A percentile compares a stretch with the other conserved stretches of the same genome.
These are phyloP conservation scores for Cerastoderma edule DNA, from an alignment of 2,888 invertebrate species.

Conservation along the genomic window DNA sequence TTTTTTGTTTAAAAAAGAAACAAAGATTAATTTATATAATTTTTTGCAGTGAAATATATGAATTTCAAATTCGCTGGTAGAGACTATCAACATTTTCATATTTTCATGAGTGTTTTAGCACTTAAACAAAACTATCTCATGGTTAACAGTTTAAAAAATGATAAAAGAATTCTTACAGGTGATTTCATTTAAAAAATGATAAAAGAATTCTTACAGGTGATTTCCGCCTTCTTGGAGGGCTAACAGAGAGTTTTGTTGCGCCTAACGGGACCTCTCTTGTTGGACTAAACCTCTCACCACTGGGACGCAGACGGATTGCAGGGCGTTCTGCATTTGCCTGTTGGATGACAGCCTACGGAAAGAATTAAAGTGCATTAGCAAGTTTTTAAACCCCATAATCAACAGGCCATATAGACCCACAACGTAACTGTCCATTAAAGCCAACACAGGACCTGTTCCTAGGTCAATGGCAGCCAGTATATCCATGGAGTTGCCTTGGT, in stretches of 20 bases:
- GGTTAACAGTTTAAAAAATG: too few species aligned
- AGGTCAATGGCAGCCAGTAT: conserved; percentile 98
- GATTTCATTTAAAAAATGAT: background rate
- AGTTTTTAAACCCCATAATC: too few species aligned
- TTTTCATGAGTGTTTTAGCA: conserved; percentile 6
- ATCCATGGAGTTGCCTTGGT: conserved; percentile 98
- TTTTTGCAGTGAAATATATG: background rate
- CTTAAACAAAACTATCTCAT: background rate
- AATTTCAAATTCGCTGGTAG: background rate
- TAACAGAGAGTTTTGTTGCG: background rate
- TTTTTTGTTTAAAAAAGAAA: background rate
- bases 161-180: too few species aligned
- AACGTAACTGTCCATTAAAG: too few species aligned
- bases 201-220: conserved; percentile 10
- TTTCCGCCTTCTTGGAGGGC: conserved; percentile 17
- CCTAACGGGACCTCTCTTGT: conserved; percentile 20
- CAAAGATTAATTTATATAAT: background rate
- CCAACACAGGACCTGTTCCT: conserved; percentile 95
- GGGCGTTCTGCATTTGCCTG: conserved; percentile 93
- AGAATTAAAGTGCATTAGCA: too few species aligned
- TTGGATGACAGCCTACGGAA: conserved; percentile 88
- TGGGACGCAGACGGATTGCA: conserved; percentile 92
- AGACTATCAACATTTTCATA: background rate
- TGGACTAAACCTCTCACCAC: conserved; percentile 78
- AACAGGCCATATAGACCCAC: too few species aligned